Evolutionary conservation across 2,113 vertebrate species (phyloP), one percentile per base, ranked within the genome.

Genomic region (Syngnathus floridae): DNA sequence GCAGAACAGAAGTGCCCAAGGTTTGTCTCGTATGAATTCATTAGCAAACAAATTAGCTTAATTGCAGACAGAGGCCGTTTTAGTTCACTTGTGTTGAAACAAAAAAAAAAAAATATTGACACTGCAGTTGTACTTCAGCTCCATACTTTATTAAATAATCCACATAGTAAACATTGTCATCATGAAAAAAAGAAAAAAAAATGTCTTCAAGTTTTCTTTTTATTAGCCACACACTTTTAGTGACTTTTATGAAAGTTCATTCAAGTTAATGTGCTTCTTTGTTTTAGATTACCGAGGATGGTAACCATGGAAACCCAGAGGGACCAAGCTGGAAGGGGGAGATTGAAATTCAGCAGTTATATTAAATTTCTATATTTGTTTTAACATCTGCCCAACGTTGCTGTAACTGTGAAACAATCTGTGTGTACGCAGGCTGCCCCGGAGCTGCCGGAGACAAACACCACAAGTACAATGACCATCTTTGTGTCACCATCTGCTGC

Each of bases 61-160:
- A 8, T 21, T 26, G 55, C 37, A 52, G 76, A 31, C 37, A 7
- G 56, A 22, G 48, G 19, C 4, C 3, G 13, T 49, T n/a, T 49
- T 6, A 54, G 51, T 66, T 78, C 22, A 55, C 4, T 26, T 55
- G 52, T 49, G 46, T 8, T 8, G 11, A 51, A 9, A 9, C 52
- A 55, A 55, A 31, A 31, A 31, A 41, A 2, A 31, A 31, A 31
- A 46, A 2, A 45, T 17, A 61, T 8, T 43, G 22, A n/a, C 4
- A 45, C 0, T 4, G 22, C 40, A 21, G 62, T 22, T 74, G 58
- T 19, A 65, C 74, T 76, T 73, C 72, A 77, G 75, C 71, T 83
- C 66, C 78, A 82, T 74, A 83, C 77, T 90, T 91, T 91, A 91
- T 90, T 90, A 86, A 87, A 90, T 89, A 85, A 80, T 80, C 65